Conservation (phyloP, 2,797 vertebrate genomes). For the Percopsis omiscomaycus region DNA sequence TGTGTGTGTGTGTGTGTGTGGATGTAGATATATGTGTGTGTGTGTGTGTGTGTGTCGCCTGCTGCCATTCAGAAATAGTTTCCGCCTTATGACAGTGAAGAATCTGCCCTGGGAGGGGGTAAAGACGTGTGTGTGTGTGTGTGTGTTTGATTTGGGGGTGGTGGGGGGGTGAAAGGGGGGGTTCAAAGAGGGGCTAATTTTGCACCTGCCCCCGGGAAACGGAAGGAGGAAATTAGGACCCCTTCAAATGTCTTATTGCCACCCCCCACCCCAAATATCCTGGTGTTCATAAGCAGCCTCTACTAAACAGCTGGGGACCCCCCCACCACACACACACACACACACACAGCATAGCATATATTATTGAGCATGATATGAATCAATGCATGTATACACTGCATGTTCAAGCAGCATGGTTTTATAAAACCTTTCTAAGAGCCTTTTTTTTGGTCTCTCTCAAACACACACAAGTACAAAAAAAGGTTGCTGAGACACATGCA, state of each 20-base stretch:
- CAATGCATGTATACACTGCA: no score
- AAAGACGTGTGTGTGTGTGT: neutral
- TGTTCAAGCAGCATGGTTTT: no score
- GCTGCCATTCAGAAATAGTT: constrained; percentile 38
- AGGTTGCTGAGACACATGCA: neutral
- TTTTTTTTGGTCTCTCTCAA: constrained; percentile 17
- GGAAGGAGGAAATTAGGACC: constrained; percentile 67
- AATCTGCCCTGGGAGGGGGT: constrained; percentile 27
- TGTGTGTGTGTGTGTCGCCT: constrained; percentile 23
- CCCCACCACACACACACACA: neutral
- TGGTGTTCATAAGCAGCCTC: constrained; percentile 26
- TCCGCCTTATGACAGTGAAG: constrained; percentile 52
- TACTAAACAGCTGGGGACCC: constrained; percentile 55
- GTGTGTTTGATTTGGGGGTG: neutral
- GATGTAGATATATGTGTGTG: constrained; percentile 4
- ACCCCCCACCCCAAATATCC: constrained; percentile 22
- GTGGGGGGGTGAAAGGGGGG: neutral
- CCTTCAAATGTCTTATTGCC: constrained; percentile 47
- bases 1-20: neutral
- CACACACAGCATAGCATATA: neutral
- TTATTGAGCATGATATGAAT: no score
- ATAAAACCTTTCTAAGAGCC: neutral
- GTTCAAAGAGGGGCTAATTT: constrained; percentile 30
- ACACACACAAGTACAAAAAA: constrained; percentile 14
- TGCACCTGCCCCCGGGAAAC: constrained; percentile 72